Percentiles rank a stretch among this genome's conserved stretches.
Conservation (phyloP, 1,140 invertebrate species). For the Drosophila saltans region DNA sequence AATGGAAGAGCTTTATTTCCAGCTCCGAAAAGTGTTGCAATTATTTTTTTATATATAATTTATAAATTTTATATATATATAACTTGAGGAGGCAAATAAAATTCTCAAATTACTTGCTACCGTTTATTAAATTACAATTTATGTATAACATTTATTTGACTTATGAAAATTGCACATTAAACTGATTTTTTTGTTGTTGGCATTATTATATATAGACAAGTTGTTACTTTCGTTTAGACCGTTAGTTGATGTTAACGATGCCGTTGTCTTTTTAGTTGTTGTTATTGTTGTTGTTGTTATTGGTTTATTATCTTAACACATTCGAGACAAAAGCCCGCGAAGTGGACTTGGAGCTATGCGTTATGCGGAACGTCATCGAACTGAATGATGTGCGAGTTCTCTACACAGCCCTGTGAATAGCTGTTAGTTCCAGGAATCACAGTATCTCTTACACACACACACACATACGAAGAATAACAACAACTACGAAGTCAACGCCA, state of each 20-base stretch:
- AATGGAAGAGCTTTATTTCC: too few species aligned
- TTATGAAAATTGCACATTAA: constrained; percentile 61
- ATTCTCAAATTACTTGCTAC: constrained; percentile 24
- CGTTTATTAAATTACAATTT: constrained; percentile 41
- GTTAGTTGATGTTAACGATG: constrained; percentile 26
- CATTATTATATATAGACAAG: constrained; percentile 2
- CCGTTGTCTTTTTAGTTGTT: constrained; percentile 29
- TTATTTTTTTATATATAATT: too few species aligned
- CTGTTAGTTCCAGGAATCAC: constrained; percentile 83
- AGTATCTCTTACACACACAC: constrained; percentile 41
- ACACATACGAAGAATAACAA: constrained; percentile 19
- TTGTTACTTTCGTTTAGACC: constrained; percentile 50
- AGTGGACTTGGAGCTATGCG: constrained; percentile 54
- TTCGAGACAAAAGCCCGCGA: constrained; percentile 63
- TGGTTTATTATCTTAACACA: constrained; percentile 80
- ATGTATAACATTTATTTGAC: constrained; percentile 58
- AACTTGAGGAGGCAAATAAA: neutral
- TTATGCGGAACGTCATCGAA: constrained; percentile 73
- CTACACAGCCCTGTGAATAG: constrained; percentile 80
- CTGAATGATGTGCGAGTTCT: constrained; percentile 82
- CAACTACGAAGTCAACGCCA: neutral
- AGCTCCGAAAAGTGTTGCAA: too few species aligned
- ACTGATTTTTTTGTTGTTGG: constrained; percentile 31
- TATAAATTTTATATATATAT: neutral
- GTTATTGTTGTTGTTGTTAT: constrained; percentile 46